Base-by-base conservation (phyloP, 1,140 invertebrate species). In the Apis dorsata region DNA sequence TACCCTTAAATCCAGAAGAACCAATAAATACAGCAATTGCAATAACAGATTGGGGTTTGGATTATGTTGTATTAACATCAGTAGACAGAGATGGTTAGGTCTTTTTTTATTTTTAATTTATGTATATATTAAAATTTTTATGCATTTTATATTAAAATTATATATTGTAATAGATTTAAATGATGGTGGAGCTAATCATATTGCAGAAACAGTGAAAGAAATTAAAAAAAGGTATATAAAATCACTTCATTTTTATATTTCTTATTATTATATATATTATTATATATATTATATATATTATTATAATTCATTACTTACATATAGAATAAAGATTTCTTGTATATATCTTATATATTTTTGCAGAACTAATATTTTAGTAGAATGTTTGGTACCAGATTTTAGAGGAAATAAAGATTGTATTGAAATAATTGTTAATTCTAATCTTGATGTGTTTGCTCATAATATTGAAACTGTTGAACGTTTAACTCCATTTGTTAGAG, bases 331-430 rank as follows among this genome's bases (percentile, higher is more conserved):
- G 44, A 79, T 80, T n/a, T 63, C 13, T 81, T 65, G 70, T 65
- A 65, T 0, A 4, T 49, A 60, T 15, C 73, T 83, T 57, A 44
- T 81, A 84, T 34, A 53, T 86, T 88, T 77, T 89, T 71, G 0
- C 92, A 99, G 98, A 89, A 95, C 96, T 13, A 95, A 96, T 80
- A 98, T 99, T 81, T 93, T 99, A 83, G 98, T 99, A 8, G 99
- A 99, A 94, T 99, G 99, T 90, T 94, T 99, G 60, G 98, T 99
- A 44, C 99, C 99, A 55, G 99, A 99, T 94, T 99, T 99, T 93
- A 93, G 96, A 81, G 99, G 99, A 9, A 95, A 99, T 92, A 89
- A 96, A 77, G 94, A 96, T 21, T 96, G 96, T 91, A 96, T 99
- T 2, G 95, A 95, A 91, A 96, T 92, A 1, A 96, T 99, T 74